Percentiles rank a stretch among this genome's conserved stretches.
phyloP scores from a whole-genome alignment of 2,113 vertebrate genomes.

The Pantherophis guttatus region DNA sequence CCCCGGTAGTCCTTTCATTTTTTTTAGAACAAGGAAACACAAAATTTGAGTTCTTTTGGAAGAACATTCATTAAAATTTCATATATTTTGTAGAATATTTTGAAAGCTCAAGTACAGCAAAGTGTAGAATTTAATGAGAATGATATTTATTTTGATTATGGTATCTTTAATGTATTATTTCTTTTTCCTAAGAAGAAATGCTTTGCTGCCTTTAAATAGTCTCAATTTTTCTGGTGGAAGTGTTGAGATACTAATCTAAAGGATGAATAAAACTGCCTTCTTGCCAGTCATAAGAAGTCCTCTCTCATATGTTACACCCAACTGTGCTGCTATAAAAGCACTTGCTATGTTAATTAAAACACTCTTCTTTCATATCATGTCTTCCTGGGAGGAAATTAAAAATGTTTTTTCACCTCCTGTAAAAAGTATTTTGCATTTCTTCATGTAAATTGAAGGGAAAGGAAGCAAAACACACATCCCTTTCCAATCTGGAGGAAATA shows the following conservation, averaged over 20 bases:
- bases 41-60: neutral
- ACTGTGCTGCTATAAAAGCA: neutral
- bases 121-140: neutral
- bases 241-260: neutral
- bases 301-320: neutral
- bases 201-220: neutral
- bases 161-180: neutral
- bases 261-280: neutral
- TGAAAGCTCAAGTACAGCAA: neutral
- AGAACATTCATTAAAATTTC: neutral
- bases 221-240: neutral
- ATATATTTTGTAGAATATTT: neutral
- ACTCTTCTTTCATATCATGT: neutral
- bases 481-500: neutral
- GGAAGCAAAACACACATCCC: neutral
- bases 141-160: neutral
- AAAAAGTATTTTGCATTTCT: neutral
- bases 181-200: neutral
- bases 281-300: neutral
- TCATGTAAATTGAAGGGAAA: neutral
- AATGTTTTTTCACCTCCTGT: neutral
- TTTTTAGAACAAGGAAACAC: neutral
- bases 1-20: neutral
- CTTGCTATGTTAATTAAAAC: neutral
- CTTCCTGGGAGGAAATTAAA: neutral